Base-by-base conservation (phyloP, 2,888 invertebrate species). In the Cataglyphis albicans region DNA sequence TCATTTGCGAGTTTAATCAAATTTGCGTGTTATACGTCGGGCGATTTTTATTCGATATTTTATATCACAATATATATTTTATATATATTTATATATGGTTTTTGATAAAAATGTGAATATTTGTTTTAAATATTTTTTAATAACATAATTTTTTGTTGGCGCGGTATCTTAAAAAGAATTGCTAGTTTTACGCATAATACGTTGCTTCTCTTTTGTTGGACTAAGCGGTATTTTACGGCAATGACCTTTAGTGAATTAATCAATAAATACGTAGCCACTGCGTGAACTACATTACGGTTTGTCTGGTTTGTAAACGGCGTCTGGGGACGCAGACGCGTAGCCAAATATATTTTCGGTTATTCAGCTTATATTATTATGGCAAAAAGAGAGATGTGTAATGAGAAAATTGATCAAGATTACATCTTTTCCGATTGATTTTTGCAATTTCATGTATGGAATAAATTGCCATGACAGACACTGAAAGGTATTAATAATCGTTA, bases 261-360 rank as follows among this genome's bases (percentile, higher is more conserved):
- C 92, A 91, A 91, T 91, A 90, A 92, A 90, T 90, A 88, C 89
- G 87, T 82, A 85, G 89, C 86, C 78, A 76, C 68, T 81, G 89
- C 91, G 89, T 92, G 92, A 92, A 92, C 90, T 85, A 86, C 86
- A 89, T 89, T 90, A 88, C 84, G 80, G 76, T 57, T 83, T 65
- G 89, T 82, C 89, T 91, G 88, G 89, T 82, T 88, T 91, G 88
- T 92, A 92, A 93, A 93, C 89, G 89, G 81, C 84, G 92, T 92
- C 93, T 92, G 92, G 89, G 85, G 91, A 90, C 90, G 89, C 89
- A 89, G 91, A 91, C 91, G 83, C 86, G 81, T 75, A 82, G 82
- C 82, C 63, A 61, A 59, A 67, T 44, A 73, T 75, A 73, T 80
- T 80, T 81, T 81, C 70, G 21, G n/a, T 55, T 52, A 29, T 81